phyloP scores from a whole-genome alignment of 2,888 invertebrate species.

The Drosophila planitibia region DNA sequence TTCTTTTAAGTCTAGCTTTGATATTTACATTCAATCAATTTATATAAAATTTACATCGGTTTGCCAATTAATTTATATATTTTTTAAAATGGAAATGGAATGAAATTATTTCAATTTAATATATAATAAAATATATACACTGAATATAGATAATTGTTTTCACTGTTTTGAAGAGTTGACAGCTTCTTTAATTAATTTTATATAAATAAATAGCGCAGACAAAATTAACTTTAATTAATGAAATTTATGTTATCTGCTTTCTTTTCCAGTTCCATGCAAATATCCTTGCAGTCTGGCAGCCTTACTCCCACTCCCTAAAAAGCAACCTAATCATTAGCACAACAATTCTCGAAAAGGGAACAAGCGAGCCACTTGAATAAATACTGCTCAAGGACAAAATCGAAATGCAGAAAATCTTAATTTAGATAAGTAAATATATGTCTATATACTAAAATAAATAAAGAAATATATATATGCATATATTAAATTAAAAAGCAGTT shows the following conservation, averaged over 20 bases:
- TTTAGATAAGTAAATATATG: background rate
- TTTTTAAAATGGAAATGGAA: background rate
- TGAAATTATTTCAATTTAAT: background rate
- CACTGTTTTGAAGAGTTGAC: background rate
- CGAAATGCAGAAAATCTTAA: background rate
- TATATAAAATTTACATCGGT: background rate
- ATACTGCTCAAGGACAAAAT: background rate
- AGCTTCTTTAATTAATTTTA: background rate
- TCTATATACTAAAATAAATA: background rate
- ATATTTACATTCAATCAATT: background rate
- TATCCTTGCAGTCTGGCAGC: background rate
- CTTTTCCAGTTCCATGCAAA: background rate
- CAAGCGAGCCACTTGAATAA: background rate
- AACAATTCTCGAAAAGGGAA: background rate
- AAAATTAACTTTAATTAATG: background rate
- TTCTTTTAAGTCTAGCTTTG: background rate
- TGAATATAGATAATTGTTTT: background rate
- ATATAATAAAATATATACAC: background rate
- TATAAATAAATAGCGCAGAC: background rate
- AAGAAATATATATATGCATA: background rate
- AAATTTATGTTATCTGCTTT: background rate
- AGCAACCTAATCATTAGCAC: background rate
- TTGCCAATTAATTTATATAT: background rate
- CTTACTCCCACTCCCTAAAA: background rate
- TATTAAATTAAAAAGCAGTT: background rate